Evolutionary conservation across 2,113 vertebrate species (phyloP).

Genomic region (Melierax canorus): DNA sequence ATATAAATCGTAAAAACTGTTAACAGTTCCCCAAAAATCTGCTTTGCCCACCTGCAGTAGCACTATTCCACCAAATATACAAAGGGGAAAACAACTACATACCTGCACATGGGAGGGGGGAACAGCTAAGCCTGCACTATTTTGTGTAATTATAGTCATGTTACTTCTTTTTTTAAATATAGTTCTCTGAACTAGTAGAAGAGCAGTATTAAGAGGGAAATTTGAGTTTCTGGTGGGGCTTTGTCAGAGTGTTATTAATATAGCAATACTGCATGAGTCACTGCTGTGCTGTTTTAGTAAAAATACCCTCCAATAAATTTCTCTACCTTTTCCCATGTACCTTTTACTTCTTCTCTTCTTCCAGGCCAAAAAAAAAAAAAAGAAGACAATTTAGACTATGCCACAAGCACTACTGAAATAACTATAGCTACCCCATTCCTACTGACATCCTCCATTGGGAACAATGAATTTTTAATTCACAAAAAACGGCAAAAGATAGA

Average conservation of each 20-base stretch:
- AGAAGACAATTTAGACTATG: background rate
- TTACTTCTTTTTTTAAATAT: background rate
- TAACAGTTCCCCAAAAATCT: background rate
- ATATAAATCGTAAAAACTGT: background rate
- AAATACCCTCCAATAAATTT: background rate
- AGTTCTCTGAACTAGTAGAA: background rate
- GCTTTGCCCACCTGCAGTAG: background rate
- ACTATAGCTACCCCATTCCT: background rate
- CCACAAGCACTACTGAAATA: background rate
- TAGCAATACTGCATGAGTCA: background rate
- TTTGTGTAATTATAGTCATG: fast-evolving
- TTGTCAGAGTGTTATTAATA: background rate
- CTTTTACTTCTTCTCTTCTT: background rate
- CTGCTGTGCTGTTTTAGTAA: background rate
- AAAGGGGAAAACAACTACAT: fast-evolving
- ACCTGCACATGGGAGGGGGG: background rate
- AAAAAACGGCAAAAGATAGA: background rate
- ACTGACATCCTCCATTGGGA: background rate
- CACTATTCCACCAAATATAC: background rate
- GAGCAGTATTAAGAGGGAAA: background rate
- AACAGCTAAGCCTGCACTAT: fast-evolving
- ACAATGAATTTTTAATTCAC: background rate
- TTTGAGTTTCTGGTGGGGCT: background rate
- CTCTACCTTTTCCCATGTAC: background rate
- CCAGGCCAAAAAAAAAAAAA: background rate